These are phyloP conservation scores for Julus scanicus DNA, from an alignment of 2,888 invertebrate genomes.

Conservation along the genomic window DNA sequence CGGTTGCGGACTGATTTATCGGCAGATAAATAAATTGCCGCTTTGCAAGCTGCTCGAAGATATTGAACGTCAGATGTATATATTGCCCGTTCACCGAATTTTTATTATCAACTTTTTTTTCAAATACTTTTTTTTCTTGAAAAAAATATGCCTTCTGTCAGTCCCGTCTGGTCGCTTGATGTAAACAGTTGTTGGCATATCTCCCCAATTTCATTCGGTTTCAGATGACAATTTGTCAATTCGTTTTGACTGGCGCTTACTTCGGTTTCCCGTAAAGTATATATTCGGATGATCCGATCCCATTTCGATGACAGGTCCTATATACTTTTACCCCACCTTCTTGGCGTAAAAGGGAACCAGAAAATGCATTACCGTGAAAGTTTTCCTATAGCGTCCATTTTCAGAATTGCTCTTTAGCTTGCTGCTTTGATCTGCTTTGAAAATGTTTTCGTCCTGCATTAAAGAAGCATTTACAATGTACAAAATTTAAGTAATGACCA, in stretches of 20 bases:
- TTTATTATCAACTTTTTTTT: neutral
- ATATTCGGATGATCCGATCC: slow-evolving; percentile 33
- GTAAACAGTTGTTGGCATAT: slow-evolving; percentile 27
- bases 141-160: neutral
- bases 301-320: slow-evolving; percentile 33
- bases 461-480: too few relatives aligned
- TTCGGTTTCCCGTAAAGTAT: slow-evolving; percentile 21
- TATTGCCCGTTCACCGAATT: neutral
- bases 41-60: neutral
- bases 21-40: neutral
- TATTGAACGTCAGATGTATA: neutral
- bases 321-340: neutral
- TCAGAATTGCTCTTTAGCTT: neutral
- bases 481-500: too few relatives aligned
- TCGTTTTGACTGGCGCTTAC: slow-evolving; percentile 21
- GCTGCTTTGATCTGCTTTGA: neutral
- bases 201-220: slow-evolving; percentile 24
- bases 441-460: neutral
- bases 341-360: neutral
- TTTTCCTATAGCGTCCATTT: neutral
- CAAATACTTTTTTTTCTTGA: neutral
- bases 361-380: neutral
- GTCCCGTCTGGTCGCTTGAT: slow-evolving; percentile 27
- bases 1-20: neutral
- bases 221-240: slow-evolving; percentile 17